phyloP scores from a whole-genome alignment of 2,797 vertebrate species.

The Gephyroberyx darwinii region DNA sequence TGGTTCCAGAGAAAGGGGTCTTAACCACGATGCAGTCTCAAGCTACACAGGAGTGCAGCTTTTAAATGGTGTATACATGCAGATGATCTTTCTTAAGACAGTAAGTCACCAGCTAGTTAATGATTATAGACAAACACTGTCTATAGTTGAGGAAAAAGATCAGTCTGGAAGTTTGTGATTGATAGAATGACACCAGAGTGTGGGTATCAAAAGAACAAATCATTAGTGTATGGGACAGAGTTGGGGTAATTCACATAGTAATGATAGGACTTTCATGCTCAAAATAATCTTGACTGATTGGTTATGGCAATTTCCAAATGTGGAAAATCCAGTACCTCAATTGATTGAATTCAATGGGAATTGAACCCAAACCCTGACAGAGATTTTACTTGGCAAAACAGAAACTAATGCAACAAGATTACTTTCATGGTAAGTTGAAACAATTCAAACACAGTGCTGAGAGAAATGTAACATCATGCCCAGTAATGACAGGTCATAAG shows the following conservation, averaged over 20 bases:
- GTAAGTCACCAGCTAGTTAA: background rate
- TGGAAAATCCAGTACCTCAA: background rate
- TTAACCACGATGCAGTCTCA: background rate
- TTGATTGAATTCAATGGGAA: constrained; percentile 24
- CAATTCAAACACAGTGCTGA: background rate
- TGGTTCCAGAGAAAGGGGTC: background rate
- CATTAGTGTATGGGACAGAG: too few species aligned
- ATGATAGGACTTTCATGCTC: too few species aligned
- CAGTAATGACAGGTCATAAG: constrained; percentile 17
- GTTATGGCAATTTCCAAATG: background rate
- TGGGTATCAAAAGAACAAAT: too few species aligned
- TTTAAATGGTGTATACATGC: background rate
- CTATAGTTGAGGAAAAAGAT: background rate
- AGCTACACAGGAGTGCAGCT: background rate
- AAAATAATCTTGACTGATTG: too few species aligned
- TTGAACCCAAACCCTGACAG: constrained; percentile 1
- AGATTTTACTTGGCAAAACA: constrained; percentile 16
- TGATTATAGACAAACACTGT: too few species aligned
- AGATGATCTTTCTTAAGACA: background rate
- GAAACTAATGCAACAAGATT: background rate
- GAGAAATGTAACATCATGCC: constrained; percentile 16
- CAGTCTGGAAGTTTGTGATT: too few species aligned
- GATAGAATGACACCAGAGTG: too few species aligned
- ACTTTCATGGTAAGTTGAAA: background rate
- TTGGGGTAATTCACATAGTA: too few species aligned